phyloP scores from a whole-genome alignment of 2,113 vertebrate species.

The Pedionomus torquatus region DNA sequence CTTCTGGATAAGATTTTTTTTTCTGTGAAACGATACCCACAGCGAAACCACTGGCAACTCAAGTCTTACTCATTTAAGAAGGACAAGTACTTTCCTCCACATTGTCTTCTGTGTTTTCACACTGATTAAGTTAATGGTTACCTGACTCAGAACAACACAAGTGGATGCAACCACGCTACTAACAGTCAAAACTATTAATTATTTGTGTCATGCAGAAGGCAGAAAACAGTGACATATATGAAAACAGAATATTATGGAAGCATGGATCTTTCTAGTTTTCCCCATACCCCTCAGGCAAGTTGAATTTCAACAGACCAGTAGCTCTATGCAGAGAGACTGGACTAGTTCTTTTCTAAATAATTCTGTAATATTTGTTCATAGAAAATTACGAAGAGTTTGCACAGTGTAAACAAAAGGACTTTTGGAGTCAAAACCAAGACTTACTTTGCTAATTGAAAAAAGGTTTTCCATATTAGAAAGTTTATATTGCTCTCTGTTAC shows the following conservation, averaged over 20 bases:
- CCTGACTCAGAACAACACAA: background rate
- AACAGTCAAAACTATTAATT: background rate
- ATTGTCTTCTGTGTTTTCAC: background rate
- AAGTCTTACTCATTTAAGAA: background rate
- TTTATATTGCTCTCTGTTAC: background rate
- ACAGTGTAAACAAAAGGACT: background rate
- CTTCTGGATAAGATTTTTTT: background rate
- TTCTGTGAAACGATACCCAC: background rate
- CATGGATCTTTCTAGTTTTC: background rate
- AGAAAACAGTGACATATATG: background rate
- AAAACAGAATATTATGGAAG: background rate
- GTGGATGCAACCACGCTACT: background rate
- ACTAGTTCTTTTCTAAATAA: background rate
- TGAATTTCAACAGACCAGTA: background rate
- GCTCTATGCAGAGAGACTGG: background rate
- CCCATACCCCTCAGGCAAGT: rapidly evolving
- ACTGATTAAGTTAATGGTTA: background rate
- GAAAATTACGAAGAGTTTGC: background rate
- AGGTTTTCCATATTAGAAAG: background rate
- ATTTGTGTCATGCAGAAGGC: background rate
- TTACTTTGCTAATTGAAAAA: background rate
- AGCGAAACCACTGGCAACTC: background rate
- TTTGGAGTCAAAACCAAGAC: background rate
- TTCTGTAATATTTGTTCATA: background rate
- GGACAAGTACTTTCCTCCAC: background rate